phyloP scores from a whole-genome alignment of 1,140 invertebrate genomes.

The Nasonia longicornis region DNA sequence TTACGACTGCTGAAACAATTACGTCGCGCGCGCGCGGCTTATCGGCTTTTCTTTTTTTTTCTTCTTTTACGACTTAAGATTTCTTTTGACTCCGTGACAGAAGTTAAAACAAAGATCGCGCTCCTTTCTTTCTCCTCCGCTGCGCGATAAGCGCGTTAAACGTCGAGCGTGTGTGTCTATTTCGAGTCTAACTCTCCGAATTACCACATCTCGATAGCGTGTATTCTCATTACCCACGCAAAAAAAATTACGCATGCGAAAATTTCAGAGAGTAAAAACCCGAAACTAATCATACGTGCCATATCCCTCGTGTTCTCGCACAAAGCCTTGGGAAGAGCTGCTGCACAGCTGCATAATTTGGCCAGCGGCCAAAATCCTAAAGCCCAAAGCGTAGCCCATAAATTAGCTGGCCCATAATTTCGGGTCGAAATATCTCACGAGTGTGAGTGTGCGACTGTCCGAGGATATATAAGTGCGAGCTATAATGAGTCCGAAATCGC shows the following conservation, averaged over 20 bases:
- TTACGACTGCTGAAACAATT: conserved; percentile 35
- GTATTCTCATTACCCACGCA: background rate
- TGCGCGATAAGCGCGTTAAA: background rate
- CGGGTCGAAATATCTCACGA: conserved; percentile 9
- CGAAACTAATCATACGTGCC: conserved; percentile 24
- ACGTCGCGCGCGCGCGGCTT: background rate
- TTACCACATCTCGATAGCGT: background rate
- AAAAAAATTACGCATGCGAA: background rate
- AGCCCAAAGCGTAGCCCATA: conserved; percentile 27
- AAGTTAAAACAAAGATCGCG: conserved; percentile 41
- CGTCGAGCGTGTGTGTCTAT: conserved; percentile 5
- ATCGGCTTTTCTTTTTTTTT: background rate
- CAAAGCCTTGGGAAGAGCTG: background rate
- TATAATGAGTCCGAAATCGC: too few species aligned
- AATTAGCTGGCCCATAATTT: conserved; percentile 38
- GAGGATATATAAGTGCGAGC: too few species aligned
- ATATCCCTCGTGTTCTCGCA: background rate
- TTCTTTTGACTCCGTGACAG: conserved; percentile 45
- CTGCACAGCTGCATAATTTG: conserved; percentile 10
- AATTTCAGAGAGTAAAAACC: conserved; percentile 11
- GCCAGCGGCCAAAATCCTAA: conserved; percentile 28
- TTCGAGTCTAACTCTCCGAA: background rate
- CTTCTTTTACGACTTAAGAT: conserved; percentile 35
- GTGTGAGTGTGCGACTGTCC: too few species aligned
- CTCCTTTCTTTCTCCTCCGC: background rate